These are phyloP conservation scores for Amphimallon solstitiale DNA, from an alignment of 2,888 invertebrate genomes.

Conservation along the genomic window DNA sequence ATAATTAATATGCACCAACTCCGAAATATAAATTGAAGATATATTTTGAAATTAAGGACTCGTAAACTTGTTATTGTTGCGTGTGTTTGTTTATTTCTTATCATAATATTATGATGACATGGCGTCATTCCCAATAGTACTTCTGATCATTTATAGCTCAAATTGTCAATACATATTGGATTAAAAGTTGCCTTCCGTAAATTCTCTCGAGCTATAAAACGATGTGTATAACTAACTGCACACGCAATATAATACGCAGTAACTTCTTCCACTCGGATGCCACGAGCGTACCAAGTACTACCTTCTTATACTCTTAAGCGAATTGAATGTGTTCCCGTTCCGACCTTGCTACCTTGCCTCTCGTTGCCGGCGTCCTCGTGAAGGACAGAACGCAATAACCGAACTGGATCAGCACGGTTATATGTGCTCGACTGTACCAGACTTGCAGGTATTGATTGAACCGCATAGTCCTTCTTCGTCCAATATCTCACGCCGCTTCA, in stretches of 20 bases:
- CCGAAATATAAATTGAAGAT: too few species aligned
- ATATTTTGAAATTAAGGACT: too few species aligned
- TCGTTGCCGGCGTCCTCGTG: conserved; percentile 4
- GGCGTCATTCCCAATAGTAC: too few species aligned
- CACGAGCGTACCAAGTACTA: neutral
- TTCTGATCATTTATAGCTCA: too few species aligned
- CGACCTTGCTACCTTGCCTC: too few species aligned
- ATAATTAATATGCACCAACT: too few species aligned
- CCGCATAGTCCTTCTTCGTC: neutral
- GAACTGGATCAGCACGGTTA: neutral
- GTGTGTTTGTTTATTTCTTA: too few species aligned
- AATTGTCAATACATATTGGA: too few species aligned
- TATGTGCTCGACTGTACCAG: neutral
- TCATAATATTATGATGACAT: too few species aligned
- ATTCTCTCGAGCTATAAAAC: neutral
- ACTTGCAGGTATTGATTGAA: conserved; percentile 18
- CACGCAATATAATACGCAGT: conserved; percentile 19
- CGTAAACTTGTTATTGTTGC: too few species aligned
- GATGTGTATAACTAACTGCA: neutral
- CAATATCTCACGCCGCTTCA: too few species aligned
- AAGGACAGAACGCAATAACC: conserved; percentile 20
- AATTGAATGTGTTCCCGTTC: conserved; percentile 13
- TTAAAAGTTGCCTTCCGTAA: too few species aligned
- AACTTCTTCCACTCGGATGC: neutral
- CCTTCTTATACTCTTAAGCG: neutral